Base-by-base conservation (phyloP, 92 coral and sea anemone species). In the Epizoanthus scotinus region DNA sequence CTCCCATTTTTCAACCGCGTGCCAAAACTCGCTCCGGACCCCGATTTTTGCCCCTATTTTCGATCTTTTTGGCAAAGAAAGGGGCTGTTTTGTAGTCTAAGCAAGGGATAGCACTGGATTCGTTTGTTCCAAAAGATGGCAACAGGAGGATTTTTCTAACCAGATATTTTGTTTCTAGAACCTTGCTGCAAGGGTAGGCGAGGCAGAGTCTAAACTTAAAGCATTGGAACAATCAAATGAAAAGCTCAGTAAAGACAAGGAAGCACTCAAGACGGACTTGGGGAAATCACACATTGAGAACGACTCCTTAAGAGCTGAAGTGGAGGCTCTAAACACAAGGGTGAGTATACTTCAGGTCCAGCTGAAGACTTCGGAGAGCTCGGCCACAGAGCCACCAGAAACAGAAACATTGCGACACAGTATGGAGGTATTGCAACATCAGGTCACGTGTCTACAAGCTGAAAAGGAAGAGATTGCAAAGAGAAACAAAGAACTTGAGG, bases 341-440 rank as follows among this genome's bases (percentile, higher is more conserved):
- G 77, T 79, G 34, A 86, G 84, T 20, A 90, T 90, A 13, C 81
- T 90, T 19, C 89, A 92, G 74, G 77, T 85, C 27, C 94, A 86
- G 49, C 26, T 71, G 24, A 90, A 85, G 67, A 81, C 82, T 1
- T 29, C 14, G 27, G 87, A 85, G 3, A 72, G 55, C 73, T 79
- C 88, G 58, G 64, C 73, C 20, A 60, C 58, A 73, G n/a, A n/a
- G n/a, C n/a, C n/a, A n/a, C n/a, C n/a, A n/a, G 85, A 84, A 15
- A 21, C 27, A 12, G 64, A 83, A 38, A 15, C 62, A 24, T 50
- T 22, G 36, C 62, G 54, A 5, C 71, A 64, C 73, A 84, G 77
- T 25, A 69, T 70, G 12, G 58, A 69, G 52, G 63, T 71, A 44
- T 49, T 82, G 8, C 62, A 57, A 3, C 79, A 65, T 2, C 88